Percentiles rank a stretch among this genome's conserved stretches.
Conservation (phyloP, 2,888 invertebrate genomes). For the Hypomecis atomaria region DNA sequence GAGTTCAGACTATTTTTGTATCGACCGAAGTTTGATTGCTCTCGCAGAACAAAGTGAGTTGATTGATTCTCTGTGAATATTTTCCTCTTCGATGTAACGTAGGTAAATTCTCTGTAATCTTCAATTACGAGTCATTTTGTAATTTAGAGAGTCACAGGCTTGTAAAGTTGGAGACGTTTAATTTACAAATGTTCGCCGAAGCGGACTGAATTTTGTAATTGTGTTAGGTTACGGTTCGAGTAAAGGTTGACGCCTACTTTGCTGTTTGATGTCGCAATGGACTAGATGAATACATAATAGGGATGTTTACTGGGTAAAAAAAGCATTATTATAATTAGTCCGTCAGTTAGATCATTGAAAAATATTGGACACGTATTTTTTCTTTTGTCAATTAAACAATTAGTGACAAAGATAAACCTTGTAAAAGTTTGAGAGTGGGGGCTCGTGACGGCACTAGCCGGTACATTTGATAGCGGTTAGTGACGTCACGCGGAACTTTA, state of each 20-base stretch:
- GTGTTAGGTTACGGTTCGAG: conserved; percentile 3
- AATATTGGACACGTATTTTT: no score
- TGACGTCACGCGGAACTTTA: no score
- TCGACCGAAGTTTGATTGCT: background rate
- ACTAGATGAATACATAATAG: no score
- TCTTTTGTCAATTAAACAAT: no score
- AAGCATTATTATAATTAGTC: no score
- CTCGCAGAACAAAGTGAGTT: background rate
- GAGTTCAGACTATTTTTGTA: no score
- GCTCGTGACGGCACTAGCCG: no score
- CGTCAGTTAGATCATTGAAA: no score
- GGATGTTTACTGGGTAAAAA: no score
- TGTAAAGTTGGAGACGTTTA: conserved; percentile 20
- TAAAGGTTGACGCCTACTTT: conserved; percentile 1
- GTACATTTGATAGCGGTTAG: no score
- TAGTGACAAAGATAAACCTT: no score
- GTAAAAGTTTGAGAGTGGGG: no score
- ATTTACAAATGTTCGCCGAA: conserved; percentile 19
- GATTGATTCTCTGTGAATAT: background rate
- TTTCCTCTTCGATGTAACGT: background rate
- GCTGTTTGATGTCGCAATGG: background rate
- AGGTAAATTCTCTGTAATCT: conserved; percentile 19
- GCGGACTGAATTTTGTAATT: conserved; percentile 20
- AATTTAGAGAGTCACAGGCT: conserved; percentile 20
- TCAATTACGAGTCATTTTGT: conserved; percentile 24